Base-by-base conservation (phyloP, 2,113 vertebrate genomes). In the Apus apus region DNA sequence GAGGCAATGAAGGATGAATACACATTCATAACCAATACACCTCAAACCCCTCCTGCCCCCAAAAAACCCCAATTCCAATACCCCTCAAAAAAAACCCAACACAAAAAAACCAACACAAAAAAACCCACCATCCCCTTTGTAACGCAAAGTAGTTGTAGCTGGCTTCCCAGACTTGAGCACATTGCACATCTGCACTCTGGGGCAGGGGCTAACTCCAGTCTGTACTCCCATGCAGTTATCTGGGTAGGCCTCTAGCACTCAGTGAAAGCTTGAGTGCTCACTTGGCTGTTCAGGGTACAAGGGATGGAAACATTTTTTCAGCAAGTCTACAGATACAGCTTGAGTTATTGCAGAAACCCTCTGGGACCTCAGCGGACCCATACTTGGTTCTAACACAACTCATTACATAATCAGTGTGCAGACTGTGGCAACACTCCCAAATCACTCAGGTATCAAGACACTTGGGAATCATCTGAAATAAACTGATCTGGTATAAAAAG, bases 201-300 rank as follows among this genome's bases (percentile, higher is more conserved):
- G 68, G 27, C 78, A 72, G 22, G 54, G 68, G 48, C 50, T 43
- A 64, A 64, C n/a, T 65, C 25, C 45, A 60, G 5, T 19, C 66
- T 34, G 46, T 57, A 43, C 30, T 80, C 51, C 56, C 51, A 25
- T 6, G 20, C 23, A 20, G n/a, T 40, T 81, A 81, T 45, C 8
- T 34, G 36, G 13, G 29, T 19, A 80, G 45, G 60, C 6, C 70
- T 65, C 68, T 6, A 58, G n/a, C 5, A 54, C 14, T 18, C 9
- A 50, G 17, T 16, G 27, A 81, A 68, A 87, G 38, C 45, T n/a
- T 26, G 50, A 64, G 11, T 11, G 29, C 32, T 68, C 60, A 56
- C 0, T 0, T 5, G 21, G 30, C 54, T 85, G n/a, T 20, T 32
- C 50, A 36, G 38, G 60, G 36, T 4, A 76, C 23, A 67, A 23